Conservation (phyloP, 2,888 invertebrate genomes). For the Scaptomyza polygonia region DNA sequence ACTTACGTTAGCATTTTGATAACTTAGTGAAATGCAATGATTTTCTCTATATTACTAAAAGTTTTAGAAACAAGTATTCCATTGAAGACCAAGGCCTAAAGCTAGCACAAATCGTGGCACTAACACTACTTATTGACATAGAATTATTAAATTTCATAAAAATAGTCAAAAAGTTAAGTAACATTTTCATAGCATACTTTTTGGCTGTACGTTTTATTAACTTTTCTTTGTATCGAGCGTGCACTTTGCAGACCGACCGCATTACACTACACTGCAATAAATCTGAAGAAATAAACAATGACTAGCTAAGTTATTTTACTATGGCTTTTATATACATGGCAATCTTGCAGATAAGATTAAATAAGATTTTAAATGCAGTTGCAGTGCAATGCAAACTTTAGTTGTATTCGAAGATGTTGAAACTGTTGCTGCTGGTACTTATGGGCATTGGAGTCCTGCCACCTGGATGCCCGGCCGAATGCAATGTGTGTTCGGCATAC, state of each 20-base stretch:
- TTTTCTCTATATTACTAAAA: no score
- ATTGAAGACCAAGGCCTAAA: no score
- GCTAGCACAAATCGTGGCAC: no score
- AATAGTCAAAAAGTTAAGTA: no score
- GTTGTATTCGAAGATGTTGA: conserved; percentile 45
- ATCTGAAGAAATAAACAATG: conserved; percentile 2
- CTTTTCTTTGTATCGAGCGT: not conserved
- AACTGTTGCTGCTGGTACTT: conserved; percentile 26
- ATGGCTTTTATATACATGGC: not conserved
- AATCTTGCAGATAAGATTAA: conserved; percentile 42
- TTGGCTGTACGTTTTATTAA: not conserved
- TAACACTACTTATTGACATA: no score
- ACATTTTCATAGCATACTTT: conserved; percentile 11
- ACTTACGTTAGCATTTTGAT: not conserved
- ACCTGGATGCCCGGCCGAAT: conserved; percentile 30
- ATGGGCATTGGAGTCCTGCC: conserved; percentile 31
- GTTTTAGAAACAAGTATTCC: no score
- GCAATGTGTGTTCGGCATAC: conserved; percentile 39
- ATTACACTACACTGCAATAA: not conserved
- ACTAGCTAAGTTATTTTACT: conserved; percentile 11
- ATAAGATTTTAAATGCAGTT: conserved; percentile 4
- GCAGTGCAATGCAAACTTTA: conserved; percentile 7
- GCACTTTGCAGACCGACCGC: not conserved
- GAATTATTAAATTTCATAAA: no score
- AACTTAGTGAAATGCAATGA: not conserved